Evolutionary conservation across 2,888 invertebrate genomes (phyloP).

Genomic region (Ophioninae sp.): DNA sequence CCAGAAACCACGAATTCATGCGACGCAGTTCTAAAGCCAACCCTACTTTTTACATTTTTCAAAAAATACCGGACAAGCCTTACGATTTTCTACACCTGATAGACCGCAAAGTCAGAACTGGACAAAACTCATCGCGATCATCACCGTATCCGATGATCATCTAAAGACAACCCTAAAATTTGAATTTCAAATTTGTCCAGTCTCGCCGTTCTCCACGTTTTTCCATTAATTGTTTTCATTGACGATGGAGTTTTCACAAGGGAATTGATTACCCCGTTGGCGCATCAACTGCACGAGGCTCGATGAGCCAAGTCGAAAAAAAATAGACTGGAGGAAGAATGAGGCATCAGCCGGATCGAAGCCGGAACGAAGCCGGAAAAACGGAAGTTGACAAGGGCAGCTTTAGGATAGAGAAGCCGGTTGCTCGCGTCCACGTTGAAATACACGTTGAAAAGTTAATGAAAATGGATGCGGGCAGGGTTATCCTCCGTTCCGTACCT

Average conservation of each 20-base stretch:
- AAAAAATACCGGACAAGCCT: no score
- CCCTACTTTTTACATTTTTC: no score
- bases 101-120: no score
- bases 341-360: not conserved
- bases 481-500: conserved; percentile 21
- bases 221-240: not conserved
- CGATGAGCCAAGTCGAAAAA: not conserved
- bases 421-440: conserved; percentile 3
- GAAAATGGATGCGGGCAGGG: conserved; percentile 59
- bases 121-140: not conserved
- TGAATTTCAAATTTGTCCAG: not conserved
- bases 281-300: not conserved
- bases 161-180: not conserved
- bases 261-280: not conserved
- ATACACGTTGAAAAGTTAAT: conserved; percentile 54
- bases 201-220: not conserved
- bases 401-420: not conserved
- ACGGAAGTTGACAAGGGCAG: conserved; percentile 16
- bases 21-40: no score
- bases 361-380: conserved; percentile 4
- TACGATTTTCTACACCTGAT: no score
- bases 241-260: not conserved
- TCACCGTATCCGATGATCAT: not conserved
- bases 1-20: no score
- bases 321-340: conserved; percentile 2